Evolutionary conservation across 1,140 invertebrate species (phyloP).

Genomic region (Atopsyche davidsoni): DNA sequence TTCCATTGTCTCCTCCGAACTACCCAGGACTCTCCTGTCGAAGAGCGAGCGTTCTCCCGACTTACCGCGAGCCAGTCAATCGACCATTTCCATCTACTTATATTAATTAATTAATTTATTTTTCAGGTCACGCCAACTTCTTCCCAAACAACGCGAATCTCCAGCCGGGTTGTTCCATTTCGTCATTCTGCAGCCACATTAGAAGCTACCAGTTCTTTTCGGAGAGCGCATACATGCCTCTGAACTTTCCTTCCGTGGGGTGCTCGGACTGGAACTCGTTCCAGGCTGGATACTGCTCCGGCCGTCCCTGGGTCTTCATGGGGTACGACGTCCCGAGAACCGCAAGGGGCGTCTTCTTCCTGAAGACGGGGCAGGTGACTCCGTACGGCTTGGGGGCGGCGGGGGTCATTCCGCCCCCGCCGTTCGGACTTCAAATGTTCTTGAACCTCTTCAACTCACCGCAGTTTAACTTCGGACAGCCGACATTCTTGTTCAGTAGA

Average conservation of each 20-base stretch:
- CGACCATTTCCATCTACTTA: too few relatives aligned
- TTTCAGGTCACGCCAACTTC: slow-evolving; percentile 8
- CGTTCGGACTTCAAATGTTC: too few relatives aligned
- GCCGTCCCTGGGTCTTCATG: not conserved
- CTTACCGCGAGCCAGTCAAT: too few relatives aligned
- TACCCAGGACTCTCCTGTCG: too few relatives aligned
- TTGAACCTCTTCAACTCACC: too few relatives aligned
- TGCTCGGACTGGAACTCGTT: not conserved
- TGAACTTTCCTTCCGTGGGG: not conserved
- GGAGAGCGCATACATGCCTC: not conserved
- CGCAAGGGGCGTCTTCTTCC: slow-evolving; percentile 1
- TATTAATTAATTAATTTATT: not conserved
- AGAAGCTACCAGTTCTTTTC: not conserved
- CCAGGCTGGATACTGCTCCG: not conserved
- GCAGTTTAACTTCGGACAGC: too few relatives aligned
- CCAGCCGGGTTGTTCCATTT: not conserved
- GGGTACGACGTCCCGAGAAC: not conserved
- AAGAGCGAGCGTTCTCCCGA: too few relatives aligned
- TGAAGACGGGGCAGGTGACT: not conserved
- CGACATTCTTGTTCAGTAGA: too few relatives aligned
- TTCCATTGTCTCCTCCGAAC: too few relatives aligned
- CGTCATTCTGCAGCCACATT: not conserved
- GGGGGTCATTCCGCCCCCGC: too few relatives aligned
- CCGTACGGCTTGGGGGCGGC: not conserved
- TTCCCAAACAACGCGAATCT: not conserved